These are phyloP conservation scores for Glareola pratincola DNA, from an alignment of 2,113 vertebrate genomes.

Conservation along the genomic window DNA sequence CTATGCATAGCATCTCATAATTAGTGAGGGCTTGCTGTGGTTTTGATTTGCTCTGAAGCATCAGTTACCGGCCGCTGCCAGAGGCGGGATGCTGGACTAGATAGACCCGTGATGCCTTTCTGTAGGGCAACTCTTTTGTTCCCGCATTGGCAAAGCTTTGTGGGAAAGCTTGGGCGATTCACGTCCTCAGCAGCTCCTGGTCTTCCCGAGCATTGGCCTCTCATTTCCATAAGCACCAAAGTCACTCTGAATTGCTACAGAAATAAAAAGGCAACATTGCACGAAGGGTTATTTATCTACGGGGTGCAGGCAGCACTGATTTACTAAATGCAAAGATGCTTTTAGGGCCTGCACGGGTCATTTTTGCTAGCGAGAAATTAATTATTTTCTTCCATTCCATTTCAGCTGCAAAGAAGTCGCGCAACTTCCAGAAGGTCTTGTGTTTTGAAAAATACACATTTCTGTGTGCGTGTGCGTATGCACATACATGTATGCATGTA, in stretches of 20 bases:
- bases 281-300: background rate
- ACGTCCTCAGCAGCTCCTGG: background rate
- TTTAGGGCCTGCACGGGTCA: background rate
- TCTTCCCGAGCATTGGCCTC: background rate
- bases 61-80: background rate
- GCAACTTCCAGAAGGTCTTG: background rate
- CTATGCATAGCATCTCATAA: background rate
- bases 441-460: background rate
- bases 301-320: background rate
- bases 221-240: conserved; percentile 27
- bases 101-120: background rate
- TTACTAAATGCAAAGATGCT: background rate
- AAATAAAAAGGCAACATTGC: background rate
- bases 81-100: background rate
- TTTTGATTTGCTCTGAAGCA: conserved; percentile 55
- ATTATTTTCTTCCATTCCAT: background rate
- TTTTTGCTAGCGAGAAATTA: background rate
- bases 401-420: conserved; percentile 23
- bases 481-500: background rate
- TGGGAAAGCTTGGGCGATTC: conserved; percentile 25
- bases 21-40: conserved; percentile 51
- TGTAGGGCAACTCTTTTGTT: conserved; percentile 50
- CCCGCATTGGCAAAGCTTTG: background rate
- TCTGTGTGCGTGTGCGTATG: background rate
- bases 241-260: background rate